Evolutionary conservation across 2,113 vertebrate genomes (phyloP), one percentile per base, ranked within the genome.

Genomic region (Pelvicachromis taeniatus): DNA sequence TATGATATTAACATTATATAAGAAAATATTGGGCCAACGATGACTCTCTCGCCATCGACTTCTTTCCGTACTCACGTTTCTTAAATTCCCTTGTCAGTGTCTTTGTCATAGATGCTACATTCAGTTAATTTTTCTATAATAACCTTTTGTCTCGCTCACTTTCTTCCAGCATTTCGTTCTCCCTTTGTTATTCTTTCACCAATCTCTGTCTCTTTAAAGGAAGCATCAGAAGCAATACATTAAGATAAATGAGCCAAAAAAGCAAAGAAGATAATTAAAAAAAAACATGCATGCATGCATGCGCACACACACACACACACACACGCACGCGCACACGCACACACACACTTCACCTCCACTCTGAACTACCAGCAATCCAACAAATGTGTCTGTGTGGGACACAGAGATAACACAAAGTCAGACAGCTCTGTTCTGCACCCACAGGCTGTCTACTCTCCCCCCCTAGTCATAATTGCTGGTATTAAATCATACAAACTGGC

Each of bases 401-500:
- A 38, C 38, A 52, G 77, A 88, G 87, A 89, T 87, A 90, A 17
- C 70, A 80, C 56, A 89, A 90, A 91, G 84, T 77, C 42, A 70
- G 21, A 2, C 4, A n/a, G 82, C 80, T 82, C 87, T 84, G 79
- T 86, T 84, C 63, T 78, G 75, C 65, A 54, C 26, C 63, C 40
- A 2, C 80, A 54, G 77, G 21, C 63, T 7, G 19, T 82, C 68
- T 85, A 70, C 80, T 21, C 54, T 4, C 45, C 14, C 78, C 38
- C 52, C 59, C 53, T 50, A 63, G 77, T 85, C 70, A 89, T 88
- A 83, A 90, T 91, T 87, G 63, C 75, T 56, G 83, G 54, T 80
- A 92, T 84, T 85, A 92, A 91, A 90, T 92, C 85, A 88, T 23
- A 80, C 38, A 85, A 88, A 85, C 33, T 61, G 90, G 35, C 58